Conservation (phyloP, 2,888 invertebrate species). For the Synergus japonicus region DNA sequence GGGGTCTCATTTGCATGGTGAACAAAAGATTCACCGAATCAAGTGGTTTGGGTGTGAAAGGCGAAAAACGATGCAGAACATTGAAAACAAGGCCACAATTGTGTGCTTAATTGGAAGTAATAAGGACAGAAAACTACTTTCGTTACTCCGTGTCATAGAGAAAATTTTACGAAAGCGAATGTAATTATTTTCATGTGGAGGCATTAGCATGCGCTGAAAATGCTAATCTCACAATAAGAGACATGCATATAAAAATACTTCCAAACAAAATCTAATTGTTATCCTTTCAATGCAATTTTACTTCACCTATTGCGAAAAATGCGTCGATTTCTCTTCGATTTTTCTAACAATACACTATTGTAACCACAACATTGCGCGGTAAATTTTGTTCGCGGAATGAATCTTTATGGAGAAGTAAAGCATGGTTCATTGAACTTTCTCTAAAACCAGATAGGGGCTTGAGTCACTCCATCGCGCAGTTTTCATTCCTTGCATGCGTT, state of each 20-base stretch:
- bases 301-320: not conserved
- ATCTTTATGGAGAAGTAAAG: conserved; percentile 51
- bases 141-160: not conserved
- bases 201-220: not conserved
- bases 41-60: conserved; percentile 49
- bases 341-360: conserved; percentile 90
- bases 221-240: not conserved
- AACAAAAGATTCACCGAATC: conserved; percentile 54
- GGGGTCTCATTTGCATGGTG: conserved; percentile 59
- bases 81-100: conserved; percentile 1
- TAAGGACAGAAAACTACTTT: conserved; percentile 13
- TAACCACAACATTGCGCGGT: conserved; percentile 42
- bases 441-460: conserved; percentile 58
- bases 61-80: conserved; percentile 52
- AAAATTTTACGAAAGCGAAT: not conserved
- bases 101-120: conserved; percentile 6
- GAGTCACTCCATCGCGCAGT: conserved; percentile 53
- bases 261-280: not conserved
- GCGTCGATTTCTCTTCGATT: conserved; percentile 8
- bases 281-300: not conserved
- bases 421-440: conserved; percentile 61
- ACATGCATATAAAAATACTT: not conserved
- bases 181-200: conserved; percentile 11
- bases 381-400: conserved; percentile 56
- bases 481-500: conserved; percentile 55